A percentile compares a stretch with the other conserved stretches of the same genome.
Evolutionary conservation across 2,888 invertebrate species (phyloP).

Genomic region (Melanostoma mellinum): DNA sequence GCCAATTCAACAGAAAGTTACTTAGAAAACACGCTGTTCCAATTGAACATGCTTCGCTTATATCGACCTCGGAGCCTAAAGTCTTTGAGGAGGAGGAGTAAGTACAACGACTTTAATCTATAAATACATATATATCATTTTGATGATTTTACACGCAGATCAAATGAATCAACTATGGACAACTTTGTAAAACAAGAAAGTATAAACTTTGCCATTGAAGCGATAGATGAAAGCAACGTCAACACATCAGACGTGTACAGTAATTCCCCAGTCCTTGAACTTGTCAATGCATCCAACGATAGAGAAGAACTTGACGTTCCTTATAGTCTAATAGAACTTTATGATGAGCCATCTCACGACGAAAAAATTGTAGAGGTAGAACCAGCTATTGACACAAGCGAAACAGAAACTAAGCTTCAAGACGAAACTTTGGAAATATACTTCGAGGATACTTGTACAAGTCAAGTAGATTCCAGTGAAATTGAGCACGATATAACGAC

Average conservation of each 20-base stretch:
- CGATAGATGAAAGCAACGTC: neutral
- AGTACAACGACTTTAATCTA: neutral
- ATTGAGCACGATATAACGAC: neutral
- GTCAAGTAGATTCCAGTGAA: slow-evolving; percentile 17
- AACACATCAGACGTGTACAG: neutral
- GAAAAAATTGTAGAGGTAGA: neutral
- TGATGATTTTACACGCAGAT: neutral
- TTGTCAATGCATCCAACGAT: neutral
- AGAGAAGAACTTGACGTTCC: neutral
- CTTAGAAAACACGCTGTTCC: slow-evolving; percentile 74
- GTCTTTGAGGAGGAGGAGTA: neutral
- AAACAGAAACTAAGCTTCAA: neutral
- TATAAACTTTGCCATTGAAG: slow-evolving; percentile 6
- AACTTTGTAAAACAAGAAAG: neutral
- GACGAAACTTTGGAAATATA: neutral
- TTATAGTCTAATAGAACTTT: slow-evolving; percentile 19
- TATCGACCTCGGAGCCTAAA: neutral
- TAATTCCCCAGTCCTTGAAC: neutral
- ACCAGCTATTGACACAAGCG: neutral
- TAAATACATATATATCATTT: neutral
- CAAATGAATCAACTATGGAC: neutral
- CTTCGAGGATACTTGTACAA: slow-evolving; percentile 14
- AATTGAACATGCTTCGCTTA: slow-evolving; percentile 18
- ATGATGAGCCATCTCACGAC: neutral
- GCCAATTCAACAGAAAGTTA: slow-evolving; percentile 74